These are phyloP conservation scores for Rhinopithecus roxellana DNA, from an alignment of 2,113 vertebrate genomes.

Conservation along the genomic window DNA sequence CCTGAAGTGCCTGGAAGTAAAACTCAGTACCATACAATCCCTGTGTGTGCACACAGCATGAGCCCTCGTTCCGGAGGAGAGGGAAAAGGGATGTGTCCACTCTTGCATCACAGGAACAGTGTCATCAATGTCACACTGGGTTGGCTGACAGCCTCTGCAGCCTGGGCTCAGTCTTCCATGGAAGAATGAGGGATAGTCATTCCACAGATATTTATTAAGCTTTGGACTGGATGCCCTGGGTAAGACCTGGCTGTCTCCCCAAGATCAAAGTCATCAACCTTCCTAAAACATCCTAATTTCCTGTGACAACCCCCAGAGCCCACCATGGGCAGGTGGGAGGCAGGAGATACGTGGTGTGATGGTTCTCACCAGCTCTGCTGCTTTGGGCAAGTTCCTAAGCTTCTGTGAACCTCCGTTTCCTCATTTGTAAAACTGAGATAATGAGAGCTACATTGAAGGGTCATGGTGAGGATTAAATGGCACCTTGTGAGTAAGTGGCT, in stretches of 20 bases:
- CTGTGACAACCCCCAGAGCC: neutral
- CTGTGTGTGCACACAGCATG: rapidly evolving
- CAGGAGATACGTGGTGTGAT: rapidly evolving
- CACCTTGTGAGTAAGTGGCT: rapidly evolving
- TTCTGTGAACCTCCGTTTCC: neutral
- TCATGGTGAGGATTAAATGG: neutral
- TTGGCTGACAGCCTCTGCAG: neutral
- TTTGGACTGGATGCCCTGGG: neutral
- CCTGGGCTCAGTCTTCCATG: neutral
- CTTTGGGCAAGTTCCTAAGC: neutral
- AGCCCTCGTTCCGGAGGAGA: neutral
- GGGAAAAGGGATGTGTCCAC: rapidly evolving
- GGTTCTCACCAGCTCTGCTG: neutral
- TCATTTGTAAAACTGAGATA: neutral
- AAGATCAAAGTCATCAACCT: neutral
- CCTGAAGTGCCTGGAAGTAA: neutral
- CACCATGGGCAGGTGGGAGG: neutral
- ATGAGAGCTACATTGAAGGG: neutral
- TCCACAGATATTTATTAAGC: neutral
- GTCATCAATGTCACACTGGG: neutral
- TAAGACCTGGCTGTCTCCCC: too few relatives aligned
- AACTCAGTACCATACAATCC: rapidly evolving
- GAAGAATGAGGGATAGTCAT: neutral
- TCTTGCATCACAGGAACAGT: neutral
- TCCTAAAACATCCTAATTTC: neutral